A percentile compares a stretch with the other conserved stretches of the same genome.
These are phyloP conservation scores for Druon quercuslanigerum DNA, from an alignment of 1,140 invertebrate genomes.

Conservation along the genomic window DNA sequence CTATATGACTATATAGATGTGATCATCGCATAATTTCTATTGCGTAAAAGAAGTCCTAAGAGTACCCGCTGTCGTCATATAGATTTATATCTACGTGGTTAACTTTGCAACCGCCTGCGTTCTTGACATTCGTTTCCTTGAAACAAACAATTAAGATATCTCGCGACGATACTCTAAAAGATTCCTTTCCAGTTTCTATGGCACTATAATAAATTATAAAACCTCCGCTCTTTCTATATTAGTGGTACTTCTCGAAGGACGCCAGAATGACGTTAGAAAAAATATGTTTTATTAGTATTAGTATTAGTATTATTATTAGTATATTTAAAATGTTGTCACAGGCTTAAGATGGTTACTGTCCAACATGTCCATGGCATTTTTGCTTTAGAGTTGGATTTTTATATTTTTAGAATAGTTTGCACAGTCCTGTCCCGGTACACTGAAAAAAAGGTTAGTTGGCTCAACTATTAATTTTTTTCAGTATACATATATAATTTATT, in stretches of 20 bases:
- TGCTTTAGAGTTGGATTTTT: too few species aligned
- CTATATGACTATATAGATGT: neutral
- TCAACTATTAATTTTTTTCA: too few species aligned
- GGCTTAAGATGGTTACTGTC: too few species aligned
- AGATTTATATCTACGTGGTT: neutral
- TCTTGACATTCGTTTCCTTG: constrained; percentile 11
- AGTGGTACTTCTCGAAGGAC: constrained; percentile 8
- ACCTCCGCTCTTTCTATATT: neutral
- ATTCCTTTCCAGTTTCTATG: neutral
- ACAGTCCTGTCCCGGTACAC: too few species aligned
- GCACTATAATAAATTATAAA: constrained; percentile 9
- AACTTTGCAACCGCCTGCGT: neutral
- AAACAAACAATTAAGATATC: neutral
- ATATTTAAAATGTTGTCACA: too few species aligned
- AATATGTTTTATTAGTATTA: neutral
- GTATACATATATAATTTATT: too few species aligned
- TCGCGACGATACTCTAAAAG: neutral
- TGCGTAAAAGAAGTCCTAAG: constrained; percentile 19
- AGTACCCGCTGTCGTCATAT: neutral
- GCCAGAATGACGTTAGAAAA: neutral
- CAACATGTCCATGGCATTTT: too few species aligned
- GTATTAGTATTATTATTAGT: too few species aligned
- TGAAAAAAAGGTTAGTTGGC: too few species aligned
- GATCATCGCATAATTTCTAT: neutral
- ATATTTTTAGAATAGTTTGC: too few species aligned